A percentile compares a stretch with the other conserved stretches of the same genome.
phyloP scores from a whole-genome alignment of 2,888 invertebrate genomes.

The Brachyopa scutellaris region DNA sequence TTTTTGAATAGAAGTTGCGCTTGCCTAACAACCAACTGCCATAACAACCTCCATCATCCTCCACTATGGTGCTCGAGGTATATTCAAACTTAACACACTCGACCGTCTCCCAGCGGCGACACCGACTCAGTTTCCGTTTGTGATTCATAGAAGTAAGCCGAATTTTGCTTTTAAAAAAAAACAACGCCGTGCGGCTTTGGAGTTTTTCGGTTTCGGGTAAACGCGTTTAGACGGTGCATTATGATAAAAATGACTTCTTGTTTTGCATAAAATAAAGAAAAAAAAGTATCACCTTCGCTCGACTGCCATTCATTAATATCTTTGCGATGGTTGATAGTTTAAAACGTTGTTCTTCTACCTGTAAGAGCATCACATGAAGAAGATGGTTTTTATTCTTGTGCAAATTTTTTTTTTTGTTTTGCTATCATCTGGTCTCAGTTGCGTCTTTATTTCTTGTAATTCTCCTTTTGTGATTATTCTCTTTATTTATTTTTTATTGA shows the following conservation, averaged over 20 bases:
- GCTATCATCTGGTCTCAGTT: no score
- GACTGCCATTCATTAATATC: conserved; percentile 46
- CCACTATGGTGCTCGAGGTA: conserved; percentile 31
- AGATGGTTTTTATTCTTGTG: no score
- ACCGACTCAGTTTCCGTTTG: conserved; percentile 69
- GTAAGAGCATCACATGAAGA: no score
- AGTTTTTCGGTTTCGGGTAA: conserved; percentile 13
- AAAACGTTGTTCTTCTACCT: no score
- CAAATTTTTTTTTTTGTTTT: no score
- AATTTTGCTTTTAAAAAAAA: conserved; percentile 4
- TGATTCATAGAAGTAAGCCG: conserved; percentile 64
- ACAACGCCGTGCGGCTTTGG: neutral
- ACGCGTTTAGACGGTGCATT: conserved; percentile 12
- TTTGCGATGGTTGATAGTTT: neutral
- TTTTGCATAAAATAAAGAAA: neutral
- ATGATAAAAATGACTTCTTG: neutral
- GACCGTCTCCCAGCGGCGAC: conserved; percentile 35
- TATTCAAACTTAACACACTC: conserved; percentile 10
- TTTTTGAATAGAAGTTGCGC: conserved; percentile 19
- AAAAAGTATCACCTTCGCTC: neutral
- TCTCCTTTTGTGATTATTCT: no score
- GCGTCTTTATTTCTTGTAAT: no score
- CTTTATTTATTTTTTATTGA: no score
- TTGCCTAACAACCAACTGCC: conserved; percentile 54
- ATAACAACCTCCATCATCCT: conserved; percentile 32